Conservation (phyloP, 2,797 vertebrate species). For the Cyclopterus lumpus region DNA sequence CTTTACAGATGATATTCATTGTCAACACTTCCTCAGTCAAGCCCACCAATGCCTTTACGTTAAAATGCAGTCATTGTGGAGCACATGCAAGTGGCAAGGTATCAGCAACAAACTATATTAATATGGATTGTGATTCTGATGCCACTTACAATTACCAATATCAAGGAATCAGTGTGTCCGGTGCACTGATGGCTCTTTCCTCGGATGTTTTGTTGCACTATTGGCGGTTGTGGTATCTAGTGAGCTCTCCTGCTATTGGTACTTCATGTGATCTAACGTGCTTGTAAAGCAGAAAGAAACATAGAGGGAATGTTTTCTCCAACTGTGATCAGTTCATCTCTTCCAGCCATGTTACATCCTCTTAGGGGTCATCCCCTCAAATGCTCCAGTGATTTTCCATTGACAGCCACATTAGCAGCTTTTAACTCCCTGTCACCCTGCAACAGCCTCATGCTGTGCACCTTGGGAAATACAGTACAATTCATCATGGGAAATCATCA, state of each 20-base stretch:
- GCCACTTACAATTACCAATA: not conserved
- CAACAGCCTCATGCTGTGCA: slow-evolving; percentile 68
- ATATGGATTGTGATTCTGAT: not conserved
- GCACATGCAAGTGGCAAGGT: not conserved
- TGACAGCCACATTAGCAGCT: slow-evolving; percentile 63
- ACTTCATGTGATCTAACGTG: not conserved
- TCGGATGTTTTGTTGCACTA: slow-evolving; percentile 3
- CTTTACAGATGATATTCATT: not conserved
- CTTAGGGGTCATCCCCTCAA: slow-evolving; percentile 49
- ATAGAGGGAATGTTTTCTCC: slow-evolving; percentile 14
- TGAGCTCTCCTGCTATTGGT: slow-evolving; percentile 1
- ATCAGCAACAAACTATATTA: not conserved
- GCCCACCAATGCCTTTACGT: not conserved
- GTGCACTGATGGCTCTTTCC: not conserved
- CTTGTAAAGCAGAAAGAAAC: slow-evolving; percentile 5
- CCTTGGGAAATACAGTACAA: slow-evolving; percentile 66
- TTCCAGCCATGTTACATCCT: slow-evolving; percentile 47
- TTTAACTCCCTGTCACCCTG: slow-evolving; percentile 63
- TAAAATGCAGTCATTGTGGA: not conserved
- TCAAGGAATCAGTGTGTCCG: not conserved
- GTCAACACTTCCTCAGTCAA: not conserved
- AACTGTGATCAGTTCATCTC: slow-evolving; percentile 58
- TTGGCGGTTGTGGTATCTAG: slow-evolving; percentile 4
- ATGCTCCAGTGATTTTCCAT: slow-evolving; percentile 49
- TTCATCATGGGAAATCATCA: slow-evolving; percentile 69